Evolutionary conservation across 2,888 invertebrate species (phyloP).

Genomic region (Opisthograptis luteolata): DNA sequence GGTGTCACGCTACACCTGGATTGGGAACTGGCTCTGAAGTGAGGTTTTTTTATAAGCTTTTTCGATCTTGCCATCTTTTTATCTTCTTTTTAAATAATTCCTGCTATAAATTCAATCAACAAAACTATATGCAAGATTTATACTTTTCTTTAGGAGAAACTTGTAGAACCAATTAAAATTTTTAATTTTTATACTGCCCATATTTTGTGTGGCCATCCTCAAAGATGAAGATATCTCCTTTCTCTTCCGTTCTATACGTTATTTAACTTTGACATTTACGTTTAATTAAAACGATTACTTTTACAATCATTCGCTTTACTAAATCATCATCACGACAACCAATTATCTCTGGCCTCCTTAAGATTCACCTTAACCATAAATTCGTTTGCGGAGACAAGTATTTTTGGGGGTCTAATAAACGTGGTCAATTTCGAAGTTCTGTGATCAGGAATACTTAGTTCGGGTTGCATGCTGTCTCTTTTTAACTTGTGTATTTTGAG

Average conservation of each 20-base stretch:
- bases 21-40: no score
- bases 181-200: conserved; percentile 2
- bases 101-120: conserved; percentile 5
- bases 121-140: conserved; percentile 3
- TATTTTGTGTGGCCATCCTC: conserved; percentile 4
- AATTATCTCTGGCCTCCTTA: conserved; percentile 36
- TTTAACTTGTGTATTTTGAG: conserved; percentile 37
- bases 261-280: conserved; percentile 33
- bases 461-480: conserved; percentile 31
- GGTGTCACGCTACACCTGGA: no score
- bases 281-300: conserved; percentile 48
- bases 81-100: no score
- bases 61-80: no score
- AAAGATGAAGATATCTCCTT: conserved; percentile 9
- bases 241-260: conserved; percentile 33
- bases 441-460: conserved; percentile 5
- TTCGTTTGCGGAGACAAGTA: conserved; percentile 28
- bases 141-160: not conserved
- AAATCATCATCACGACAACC: conserved; percentile 37
- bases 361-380: conserved; percentile 23
- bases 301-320: conserved; percentile 42
- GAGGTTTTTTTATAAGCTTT: no score
- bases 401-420: conserved; percentile 30
- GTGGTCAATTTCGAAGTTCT: conserved; percentile 24
- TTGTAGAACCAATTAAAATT: not conserved